Evolutionary conservation across 2,113 vertebrate species (phyloP).

Genomic region (Triplophysa siluroides): DNA sequence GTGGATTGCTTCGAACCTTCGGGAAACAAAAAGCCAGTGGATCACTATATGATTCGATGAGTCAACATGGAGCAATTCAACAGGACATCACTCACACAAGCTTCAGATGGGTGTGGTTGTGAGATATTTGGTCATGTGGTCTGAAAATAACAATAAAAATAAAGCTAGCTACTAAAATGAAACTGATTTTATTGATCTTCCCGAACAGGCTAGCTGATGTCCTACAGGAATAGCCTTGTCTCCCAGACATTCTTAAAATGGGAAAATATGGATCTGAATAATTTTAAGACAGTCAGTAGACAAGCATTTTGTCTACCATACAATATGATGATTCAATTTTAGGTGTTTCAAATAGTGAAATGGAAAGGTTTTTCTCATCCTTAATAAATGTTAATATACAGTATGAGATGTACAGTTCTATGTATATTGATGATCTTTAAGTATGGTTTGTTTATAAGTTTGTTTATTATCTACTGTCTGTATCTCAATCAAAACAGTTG

Average conservation of each 20-base stretch:
- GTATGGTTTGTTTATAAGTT: too few relatives aligned
- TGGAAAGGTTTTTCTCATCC: too few relatives aligned
- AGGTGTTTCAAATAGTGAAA: too few relatives aligned
- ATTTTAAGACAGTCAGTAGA: neutral
- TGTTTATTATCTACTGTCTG: too few relatives aligned
- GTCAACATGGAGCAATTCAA: neutral
- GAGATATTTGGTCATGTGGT: neutral
- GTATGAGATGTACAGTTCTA: too few relatives aligned
- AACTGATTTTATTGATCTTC: neutral
- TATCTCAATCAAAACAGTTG: too few relatives aligned
- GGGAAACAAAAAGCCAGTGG: slow-evolving; percentile 52
- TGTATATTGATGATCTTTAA: too few relatives aligned
- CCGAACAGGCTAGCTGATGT: neutral
- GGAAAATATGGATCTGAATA: neutral
- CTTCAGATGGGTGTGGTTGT: neutral
- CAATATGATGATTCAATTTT: too few relatives aligned
- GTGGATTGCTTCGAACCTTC: neutral
- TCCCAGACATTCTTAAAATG: neutral
- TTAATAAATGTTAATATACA: too few relatives aligned
- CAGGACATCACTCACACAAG: neutral
- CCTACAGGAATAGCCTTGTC: neutral
- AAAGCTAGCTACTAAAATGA: neutral
- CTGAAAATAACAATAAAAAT: neutral
- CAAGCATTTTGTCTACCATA: too few relatives aligned
- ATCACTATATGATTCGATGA: slow-evolving; percentile 11